Base-by-base conservation (phyloP, 2,888 invertebrate species). In the Sclerodermus sp. region DNA sequence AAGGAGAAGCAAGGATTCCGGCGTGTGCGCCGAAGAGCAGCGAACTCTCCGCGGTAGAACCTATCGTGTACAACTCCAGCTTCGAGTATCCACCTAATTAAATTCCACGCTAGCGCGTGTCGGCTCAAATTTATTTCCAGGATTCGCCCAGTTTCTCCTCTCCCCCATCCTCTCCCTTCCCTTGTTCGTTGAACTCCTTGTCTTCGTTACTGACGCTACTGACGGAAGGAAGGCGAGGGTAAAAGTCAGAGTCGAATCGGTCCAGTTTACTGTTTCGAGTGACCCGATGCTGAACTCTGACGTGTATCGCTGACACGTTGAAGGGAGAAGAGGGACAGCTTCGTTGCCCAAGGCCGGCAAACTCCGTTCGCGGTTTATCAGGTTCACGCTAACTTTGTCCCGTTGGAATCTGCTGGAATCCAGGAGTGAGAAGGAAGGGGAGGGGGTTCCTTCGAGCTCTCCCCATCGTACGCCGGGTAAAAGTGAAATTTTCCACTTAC, bases 41-140 rank as follows among this genome's bases (percentile, higher is more conserved):
- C 23, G 23, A 23, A 23, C 23, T 23, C 8, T 8, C 23, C 23
- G 23, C 8, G 42, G 52, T 47, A 41, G 58, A 57, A 62, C 61
- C 61, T 62, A 63, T 62, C 55, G 57, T 45, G 51, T 44, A 47
- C 57, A 58, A 13, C 55, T 44, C 14, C 47, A 15, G 55, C 51
- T 50, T 55, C 48, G 53, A 64, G 66, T 61, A 67, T 63, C 57
- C 59, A 56, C 60, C 63, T 70, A 70, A 70, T 70, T 69, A 68
- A 69, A 70, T 70, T 70, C 67, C 62, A 50, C 46, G 42, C 47
- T 23, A 23, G 23, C 23, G 23, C 23, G 23, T 23, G 23, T 23
- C 23, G 23, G 8, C 4, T 8, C 4, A 23, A 23, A 23, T 23
- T 23, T 23, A 23, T 23, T 23, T 23, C 23, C 23, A 23, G 8